Conservation (phyloP, 2,888 invertebrate species). For the Tenthredo amoena region DNA sequence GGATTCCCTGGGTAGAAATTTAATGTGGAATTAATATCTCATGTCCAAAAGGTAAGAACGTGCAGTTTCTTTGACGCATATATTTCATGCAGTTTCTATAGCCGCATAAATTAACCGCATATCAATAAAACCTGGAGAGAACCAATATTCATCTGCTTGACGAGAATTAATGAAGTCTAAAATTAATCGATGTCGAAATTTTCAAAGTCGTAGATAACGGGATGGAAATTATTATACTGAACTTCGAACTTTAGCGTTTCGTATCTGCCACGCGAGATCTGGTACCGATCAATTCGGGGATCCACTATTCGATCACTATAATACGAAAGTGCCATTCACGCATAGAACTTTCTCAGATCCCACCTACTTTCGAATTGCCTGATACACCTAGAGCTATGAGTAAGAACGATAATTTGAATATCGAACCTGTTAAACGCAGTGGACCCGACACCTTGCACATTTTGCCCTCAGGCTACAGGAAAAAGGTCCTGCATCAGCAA, state of each 20-base stretch:
- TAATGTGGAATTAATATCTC: background rate
- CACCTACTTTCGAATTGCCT: background rate
- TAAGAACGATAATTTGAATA: background rate
- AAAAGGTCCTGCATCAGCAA: background rate
- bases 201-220: background rate
- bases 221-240: background rate
- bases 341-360: background rate
- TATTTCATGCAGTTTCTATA: too few species aligned
- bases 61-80: background rate
- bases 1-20: background rate
- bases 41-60: background rate
- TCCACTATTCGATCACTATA: background rate
- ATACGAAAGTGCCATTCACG: background rate
- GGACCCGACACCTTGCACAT: background rate
- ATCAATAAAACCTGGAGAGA: background rate
- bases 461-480: background rate
- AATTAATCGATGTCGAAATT: background rate
- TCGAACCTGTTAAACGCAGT: background rate
- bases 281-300: background rate
- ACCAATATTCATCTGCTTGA: background rate
- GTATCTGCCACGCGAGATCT: background rate
- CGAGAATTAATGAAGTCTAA: background rate
- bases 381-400: background rate
- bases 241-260: background rate
- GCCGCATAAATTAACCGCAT: background rate